Conservation (phyloP, 2,113 vertebrate genomes). For the Ochotona curzoniae region DNA sequence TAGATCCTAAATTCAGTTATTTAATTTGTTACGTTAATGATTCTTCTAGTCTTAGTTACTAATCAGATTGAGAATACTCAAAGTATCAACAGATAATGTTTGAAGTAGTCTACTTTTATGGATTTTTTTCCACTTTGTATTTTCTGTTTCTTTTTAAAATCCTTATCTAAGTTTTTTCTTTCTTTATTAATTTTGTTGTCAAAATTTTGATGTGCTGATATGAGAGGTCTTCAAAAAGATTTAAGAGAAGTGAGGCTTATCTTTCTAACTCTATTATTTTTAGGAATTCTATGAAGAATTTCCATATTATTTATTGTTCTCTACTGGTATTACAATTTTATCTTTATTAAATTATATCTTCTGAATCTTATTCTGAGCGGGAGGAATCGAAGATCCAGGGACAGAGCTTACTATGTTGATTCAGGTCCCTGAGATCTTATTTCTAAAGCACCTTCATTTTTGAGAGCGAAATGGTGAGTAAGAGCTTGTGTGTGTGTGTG, state of each 20-base stretch:
- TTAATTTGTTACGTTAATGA: neutral
- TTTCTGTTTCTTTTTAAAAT: too few relatives aligned
- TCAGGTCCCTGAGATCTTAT: neutral
- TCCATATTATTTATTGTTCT: neutral
- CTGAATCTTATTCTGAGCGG: neutral
- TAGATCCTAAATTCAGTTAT: neutral
- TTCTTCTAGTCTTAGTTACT: neutral
- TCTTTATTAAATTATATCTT: neutral
- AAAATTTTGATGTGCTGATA: neutral
- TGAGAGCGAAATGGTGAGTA: neutral
- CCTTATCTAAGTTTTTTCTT: neutral
- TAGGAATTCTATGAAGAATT: too few relatives aligned
- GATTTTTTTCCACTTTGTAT: neutral
- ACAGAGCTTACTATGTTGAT: neutral
- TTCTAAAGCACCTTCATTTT: neutral
- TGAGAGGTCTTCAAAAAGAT: too few relatives aligned
- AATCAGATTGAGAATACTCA: neutral
- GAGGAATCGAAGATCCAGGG: neutral
- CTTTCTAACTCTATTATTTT: too few relatives aligned
- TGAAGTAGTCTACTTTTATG: neutral
- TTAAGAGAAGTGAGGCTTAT: too few relatives aligned
- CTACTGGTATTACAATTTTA: neutral
- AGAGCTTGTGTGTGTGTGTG: neutral
- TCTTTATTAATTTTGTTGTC: neutral
- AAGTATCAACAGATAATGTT: neutral